Evolutionary conservation across 2,888 invertebrate genomes (phyloP).

Genomic region (Incurvaria masculella): DNA sequence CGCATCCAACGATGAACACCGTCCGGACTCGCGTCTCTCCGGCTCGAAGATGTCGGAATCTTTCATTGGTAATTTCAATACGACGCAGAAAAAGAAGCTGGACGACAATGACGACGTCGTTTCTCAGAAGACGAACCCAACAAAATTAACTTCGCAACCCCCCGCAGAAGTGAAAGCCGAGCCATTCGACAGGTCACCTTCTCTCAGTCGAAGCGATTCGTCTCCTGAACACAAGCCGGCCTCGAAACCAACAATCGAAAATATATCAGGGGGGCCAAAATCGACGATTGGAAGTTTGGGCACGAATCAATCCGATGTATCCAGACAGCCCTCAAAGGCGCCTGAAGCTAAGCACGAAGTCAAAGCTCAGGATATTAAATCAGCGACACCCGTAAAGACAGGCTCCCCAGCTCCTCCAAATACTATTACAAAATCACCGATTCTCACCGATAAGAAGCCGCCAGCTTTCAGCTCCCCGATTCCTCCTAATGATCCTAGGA

Average conservation of each 20-base stretch:
- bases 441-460: slow-evolving; percentile 31
- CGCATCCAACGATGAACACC: slow-evolving; percentile 30
- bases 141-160: slow-evolving; percentile 23
- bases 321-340: slow-evolving; percentile 8
- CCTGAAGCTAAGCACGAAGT: slow-evolving; percentile 8
- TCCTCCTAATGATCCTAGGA: slow-evolving; percentile 30
- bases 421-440: slow-evolving; percentile 5
- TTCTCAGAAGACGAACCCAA: slow-evolving; percentile 28
- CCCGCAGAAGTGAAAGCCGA: slow-evolving; percentile 30
- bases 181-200: slow-evolving; percentile 45
- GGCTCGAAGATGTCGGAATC: slow-evolving; percentile 51
- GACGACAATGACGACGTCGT: slow-evolving; percentile 45
- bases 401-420: background rate
- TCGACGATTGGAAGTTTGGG: slow-evolving; percentile 14
- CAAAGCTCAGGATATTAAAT: background rate
- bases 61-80: slow-evolving; percentile 41
- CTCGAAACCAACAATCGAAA: slow-evolving; percentile 5
- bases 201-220: slow-evolving; percentile 47
- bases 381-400: background rate
- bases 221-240: slow-evolving; percentile 42
- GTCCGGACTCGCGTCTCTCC: slow-evolving; percentile 45
- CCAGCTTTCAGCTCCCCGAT: slow-evolving; percentile 35
- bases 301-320: slow-evolving; percentile 11
- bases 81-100: slow-evolving; percentile 33
- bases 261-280: background rate